A percentile compares a stretch with the other conserved stretches of the same genome.
Conservation (phyloP, 2,888 invertebrate genomes). For the Hecatera dysodea region DNA sequence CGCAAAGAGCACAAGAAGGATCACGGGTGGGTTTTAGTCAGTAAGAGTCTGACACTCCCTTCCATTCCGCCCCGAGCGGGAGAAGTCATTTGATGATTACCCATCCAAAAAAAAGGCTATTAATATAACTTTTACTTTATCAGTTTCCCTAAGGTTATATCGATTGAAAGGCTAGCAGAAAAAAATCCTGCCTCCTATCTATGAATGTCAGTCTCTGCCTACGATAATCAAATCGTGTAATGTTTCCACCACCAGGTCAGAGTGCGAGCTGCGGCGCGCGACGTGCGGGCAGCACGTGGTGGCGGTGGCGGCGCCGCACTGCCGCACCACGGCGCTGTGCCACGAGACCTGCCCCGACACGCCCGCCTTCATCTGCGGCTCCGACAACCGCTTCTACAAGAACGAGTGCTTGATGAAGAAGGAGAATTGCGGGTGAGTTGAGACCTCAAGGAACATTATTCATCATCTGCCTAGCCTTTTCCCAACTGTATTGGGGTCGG, state of each 20-base stretch:
- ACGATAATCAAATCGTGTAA: neutral
- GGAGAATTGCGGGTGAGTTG: slow-evolving; percentile 95
- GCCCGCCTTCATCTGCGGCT: slow-evolving; percentile 96
- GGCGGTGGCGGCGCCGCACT: slow-evolving; percentile 95
- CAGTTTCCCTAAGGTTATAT: too few relatives aligned
- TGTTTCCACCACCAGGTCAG: slow-evolving; percentile 89
- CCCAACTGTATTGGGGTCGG: too few relatives aligned
- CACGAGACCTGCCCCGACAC: slow-evolving; percentile 93
- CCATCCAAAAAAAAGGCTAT: too few relatives aligned
- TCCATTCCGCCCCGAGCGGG: too few relatives aligned
- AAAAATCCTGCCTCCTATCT: neutral
- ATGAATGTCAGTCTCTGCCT: neutral
- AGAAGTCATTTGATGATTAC: too few relatives aligned
- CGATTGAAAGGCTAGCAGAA: too few relatives aligned
- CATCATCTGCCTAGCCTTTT: too few relatives aligned
- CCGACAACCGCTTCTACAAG: slow-evolving; percentile 97
- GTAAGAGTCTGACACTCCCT: too few relatives aligned
- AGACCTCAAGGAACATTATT: too few relatives aligned
- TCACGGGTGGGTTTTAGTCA: too few relatives aligned
- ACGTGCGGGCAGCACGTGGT: slow-evolving; percentile 97
- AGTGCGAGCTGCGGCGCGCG: slow-evolving; percentile 95
- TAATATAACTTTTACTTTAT: too few relatives aligned
- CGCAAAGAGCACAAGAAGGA: too few relatives aligned
- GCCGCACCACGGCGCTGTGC: slow-evolving; percentile 96
- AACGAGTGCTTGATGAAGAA: slow-evolving; percentile 98